Conservation (phyloP, 2,888 invertebrate genomes). For the Laothoe populi region DNA sequence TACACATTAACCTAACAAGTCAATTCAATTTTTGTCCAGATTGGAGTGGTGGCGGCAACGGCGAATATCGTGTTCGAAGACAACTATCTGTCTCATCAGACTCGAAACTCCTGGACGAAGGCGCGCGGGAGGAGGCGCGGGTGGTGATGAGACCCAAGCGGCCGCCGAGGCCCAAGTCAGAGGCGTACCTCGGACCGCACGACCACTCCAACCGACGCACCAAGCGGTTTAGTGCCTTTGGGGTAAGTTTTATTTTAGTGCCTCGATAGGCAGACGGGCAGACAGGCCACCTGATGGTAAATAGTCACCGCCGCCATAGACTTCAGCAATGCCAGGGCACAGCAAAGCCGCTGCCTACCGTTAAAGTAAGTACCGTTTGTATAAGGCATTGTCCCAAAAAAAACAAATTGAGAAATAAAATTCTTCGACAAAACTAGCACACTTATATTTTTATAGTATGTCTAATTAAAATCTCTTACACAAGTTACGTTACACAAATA, state of each 20-base stretch:
- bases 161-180: slow-evolving; percentile 97
- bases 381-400: background rate
- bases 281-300: no score
- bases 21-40: slow-evolving; percentile 81
- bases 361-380: background rate
- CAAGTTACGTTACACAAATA: no score
- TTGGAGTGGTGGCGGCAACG: slow-evolving; percentile 89
- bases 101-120: slow-evolving; percentile 95
- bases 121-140: slow-evolving; percentile 94
- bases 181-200: slow-evolving; percentile 93
- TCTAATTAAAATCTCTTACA: no score
- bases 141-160: slow-evolving; percentile 95
- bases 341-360: no score
- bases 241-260: slow-evolving; percentile 86
- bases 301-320: no score
- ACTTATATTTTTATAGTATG: no score
- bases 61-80: slow-evolving; percentile 93
- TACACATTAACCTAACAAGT: background rate
- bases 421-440: no score
- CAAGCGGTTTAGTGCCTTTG: slow-evolving; percentile 98
- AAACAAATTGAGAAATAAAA: no score
- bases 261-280: no score
- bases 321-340: no score
- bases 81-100: slow-evolving; percentile 96
- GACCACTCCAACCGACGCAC: slow-evolving; percentile 91